Evolutionary conservation across 1,140 invertebrate species (phyloP).

Genomic region (Drosophila lacteicornis): DNA sequence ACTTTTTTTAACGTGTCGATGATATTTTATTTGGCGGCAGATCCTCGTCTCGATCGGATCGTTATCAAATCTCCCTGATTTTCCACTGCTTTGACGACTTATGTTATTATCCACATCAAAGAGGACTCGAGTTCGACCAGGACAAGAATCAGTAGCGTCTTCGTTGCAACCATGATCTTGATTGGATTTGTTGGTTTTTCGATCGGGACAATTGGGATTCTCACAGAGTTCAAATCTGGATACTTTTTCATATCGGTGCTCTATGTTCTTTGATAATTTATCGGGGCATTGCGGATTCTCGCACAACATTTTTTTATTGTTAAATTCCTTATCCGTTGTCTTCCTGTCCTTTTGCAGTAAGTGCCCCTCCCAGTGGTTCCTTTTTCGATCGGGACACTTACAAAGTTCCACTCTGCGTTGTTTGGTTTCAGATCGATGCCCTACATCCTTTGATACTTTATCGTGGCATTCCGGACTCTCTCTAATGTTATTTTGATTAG

Average conservation of each 20-base stretch:
- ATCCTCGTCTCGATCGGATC: neutral
- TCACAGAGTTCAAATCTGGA: too few relatives aligned
- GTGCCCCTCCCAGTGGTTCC: too few relatives aligned
- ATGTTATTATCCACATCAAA: neutral
- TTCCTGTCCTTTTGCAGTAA: too few relatives aligned
- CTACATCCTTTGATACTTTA: neutral
- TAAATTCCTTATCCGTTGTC: too few relatives aligned
- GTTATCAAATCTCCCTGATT: neutral
- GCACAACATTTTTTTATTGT: too few relatives aligned
- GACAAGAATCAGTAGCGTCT: too few relatives aligned
- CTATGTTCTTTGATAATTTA: too few relatives aligned
- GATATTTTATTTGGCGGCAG: neutral
- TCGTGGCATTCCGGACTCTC: neutral
- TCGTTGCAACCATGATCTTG: neutral
- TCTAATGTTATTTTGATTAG: too few relatives aligned
- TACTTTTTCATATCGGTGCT: too few relatives aligned
- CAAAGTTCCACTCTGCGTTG: neutral
- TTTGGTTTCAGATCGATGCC: neutral
- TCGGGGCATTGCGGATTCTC: too few relatives aligned
- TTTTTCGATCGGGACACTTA: too few relatives aligned
- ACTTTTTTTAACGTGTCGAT: neutral
- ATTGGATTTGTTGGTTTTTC: neutral
- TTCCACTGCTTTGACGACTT: slow-evolving; percentile 9
- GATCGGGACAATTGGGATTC: too few relatives aligned
- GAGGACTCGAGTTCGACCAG: neutral